These are phyloP conservation scores for Apostichopus japonicus DNA, from an alignment of 35 echinoderm and acorn worm genomes.

Conservation along the genomic window DNA sequence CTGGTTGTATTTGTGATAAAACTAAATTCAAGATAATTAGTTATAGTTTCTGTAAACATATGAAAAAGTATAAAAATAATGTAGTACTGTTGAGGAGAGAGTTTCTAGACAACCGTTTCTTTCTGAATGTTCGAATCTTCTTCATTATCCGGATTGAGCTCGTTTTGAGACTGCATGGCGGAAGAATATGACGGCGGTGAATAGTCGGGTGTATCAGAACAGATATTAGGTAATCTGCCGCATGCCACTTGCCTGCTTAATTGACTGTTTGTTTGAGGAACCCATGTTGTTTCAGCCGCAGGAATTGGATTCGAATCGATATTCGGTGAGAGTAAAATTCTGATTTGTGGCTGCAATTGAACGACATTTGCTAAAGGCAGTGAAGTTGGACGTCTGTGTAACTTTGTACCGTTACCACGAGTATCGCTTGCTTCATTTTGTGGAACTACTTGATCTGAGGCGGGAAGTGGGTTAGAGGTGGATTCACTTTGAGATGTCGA, in stretches of 20 bases:
- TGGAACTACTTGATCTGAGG: not conserved
- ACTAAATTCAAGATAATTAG: not conserved
- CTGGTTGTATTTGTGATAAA: not conserved
- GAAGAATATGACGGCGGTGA: conserved; percentile 61
- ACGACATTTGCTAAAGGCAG: conserved; percentile 43
- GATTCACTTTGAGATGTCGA: conserved; percentile 25
- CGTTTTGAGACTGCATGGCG: conserved; percentile 51
- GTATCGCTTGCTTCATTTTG: not conserved
- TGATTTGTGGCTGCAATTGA: conserved; percentile 42
- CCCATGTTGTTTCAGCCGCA: conserved; percentile 58
- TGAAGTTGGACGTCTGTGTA: conserved; percentile 49
- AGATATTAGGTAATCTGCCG: conserved; percentile 42
- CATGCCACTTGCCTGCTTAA: conserved; percentile 33
- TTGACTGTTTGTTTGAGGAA: conserved; percentile 50
- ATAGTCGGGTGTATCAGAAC: conserved; percentile 41
- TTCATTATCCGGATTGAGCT: conserved; percentile 5
- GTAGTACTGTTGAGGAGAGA: conserved; percentile 7
- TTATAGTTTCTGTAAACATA: conserved; percentile 36
- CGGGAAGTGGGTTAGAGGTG: not conserved
- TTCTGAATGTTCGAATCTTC: conserved; percentile 40
- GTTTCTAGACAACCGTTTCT: conserved; percentile 28
- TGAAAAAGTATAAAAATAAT: conserved; percentile 56
- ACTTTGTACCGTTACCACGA: not conserved
- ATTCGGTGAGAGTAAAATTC: conserved; percentile 56
- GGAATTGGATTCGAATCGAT: conserved; percentile 57